Percentiles rank a stretch among this genome's conserved stretches.
These are phyloP conservation scores for Drosophila nannoptera DNA, from an alignment of 1,140 invertebrate genomes.

Conservation along the genomic window DNA sequence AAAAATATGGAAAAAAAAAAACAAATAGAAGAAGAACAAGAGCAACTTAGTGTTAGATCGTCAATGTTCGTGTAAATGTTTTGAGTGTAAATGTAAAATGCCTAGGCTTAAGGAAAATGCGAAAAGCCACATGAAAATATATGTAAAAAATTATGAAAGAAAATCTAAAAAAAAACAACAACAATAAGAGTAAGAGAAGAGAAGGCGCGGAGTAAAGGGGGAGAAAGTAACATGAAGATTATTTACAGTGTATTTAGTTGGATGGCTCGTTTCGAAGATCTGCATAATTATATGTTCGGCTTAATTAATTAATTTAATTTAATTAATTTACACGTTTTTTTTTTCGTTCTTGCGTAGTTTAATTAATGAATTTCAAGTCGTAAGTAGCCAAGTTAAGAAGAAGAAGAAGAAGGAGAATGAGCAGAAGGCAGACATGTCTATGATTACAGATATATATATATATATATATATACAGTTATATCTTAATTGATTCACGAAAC, in stretches of 20 bases:
- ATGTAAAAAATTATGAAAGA: slow-evolving; percentile 43
- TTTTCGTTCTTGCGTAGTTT: slow-evolving; percentile 17
- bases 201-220: no score
- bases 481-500: slow-evolving; percentile 45
- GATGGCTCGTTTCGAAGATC: slow-evolving; percentile 34
- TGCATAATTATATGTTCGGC: slow-evolving; percentile 34
- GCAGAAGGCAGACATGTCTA: not conserved
- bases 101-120: slow-evolving; percentile 39
- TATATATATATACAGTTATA: slow-evolving; percentile 33
- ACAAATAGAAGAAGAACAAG: slow-evolving; percentile 32
- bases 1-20: not conserved
- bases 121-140: slow-evolving; percentile 35
- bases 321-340: not conserved
- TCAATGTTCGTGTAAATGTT: slow-evolving; percentile 71
- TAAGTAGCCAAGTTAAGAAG: slow-evolving; percentile 67
- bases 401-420: no score
- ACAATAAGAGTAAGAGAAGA: not conserved
- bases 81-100: slow-evolving; percentile 58
- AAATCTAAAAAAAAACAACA: slow-evolving; percentile 18
- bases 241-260: slow-evolving; percentile 35
- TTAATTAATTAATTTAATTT: slow-evolving; percentile 32
- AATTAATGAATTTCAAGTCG: slow-evolving; percentile 27
- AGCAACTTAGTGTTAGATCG: slow-evolving; percentile 32
- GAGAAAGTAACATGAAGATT: slow-evolving; percentile 3
- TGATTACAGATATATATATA: slow-evolving; percentile 52